Base-by-base conservation (phyloP, 1,140 invertebrate genomes). In the Zaprionus vittiger region DNA sequence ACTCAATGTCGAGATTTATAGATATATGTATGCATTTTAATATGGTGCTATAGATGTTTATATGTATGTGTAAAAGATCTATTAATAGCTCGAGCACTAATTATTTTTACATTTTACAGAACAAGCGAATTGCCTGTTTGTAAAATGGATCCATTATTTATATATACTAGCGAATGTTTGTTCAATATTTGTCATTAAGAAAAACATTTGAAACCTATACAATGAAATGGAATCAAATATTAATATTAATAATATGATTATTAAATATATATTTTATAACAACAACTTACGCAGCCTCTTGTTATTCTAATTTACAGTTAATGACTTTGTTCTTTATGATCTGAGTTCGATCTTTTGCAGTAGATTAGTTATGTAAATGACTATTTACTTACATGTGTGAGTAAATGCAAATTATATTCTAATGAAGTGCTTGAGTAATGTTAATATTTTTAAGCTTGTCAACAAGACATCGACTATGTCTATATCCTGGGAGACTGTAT, bases 91-190 rank as follows among this genome's bases (percentile, higher is more conserved):
- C n/a, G 22, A 28, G 34, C 52, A 38, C 17, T 31, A 22, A 17
- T 55, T 66, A 17, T 57, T 57, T 57, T 38, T 56, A 28, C 52
- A 66, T 34, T 49, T 49, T 68, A 47, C 55, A 66, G 26, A 54
- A n/a, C 28, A 65, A 37, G 15, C 47, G 41, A 7, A 37, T 57
- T 61, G n/a, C 2, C 15, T 67, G 44, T 41, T 52, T 49, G 20
- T 20, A 22, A 17, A 22, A 22, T 17, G 15, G 17, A 47, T 17
- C 2, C 31, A 34, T 34, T 34, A 34, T 34, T 47, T 47, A 17
- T 47, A n/a, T 47, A 1, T 5, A 41, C 4, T 1, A n/a, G 6
- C 4, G 41, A 12, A 17, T 6, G 6, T 44, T 44, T n/a, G 2
- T 44, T 44, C 6, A 9, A 17, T 47, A 17, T 47, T 47, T 47